Conservation (phyloP, 1,140 invertebrate species). For the Samia ricini region DNA sequence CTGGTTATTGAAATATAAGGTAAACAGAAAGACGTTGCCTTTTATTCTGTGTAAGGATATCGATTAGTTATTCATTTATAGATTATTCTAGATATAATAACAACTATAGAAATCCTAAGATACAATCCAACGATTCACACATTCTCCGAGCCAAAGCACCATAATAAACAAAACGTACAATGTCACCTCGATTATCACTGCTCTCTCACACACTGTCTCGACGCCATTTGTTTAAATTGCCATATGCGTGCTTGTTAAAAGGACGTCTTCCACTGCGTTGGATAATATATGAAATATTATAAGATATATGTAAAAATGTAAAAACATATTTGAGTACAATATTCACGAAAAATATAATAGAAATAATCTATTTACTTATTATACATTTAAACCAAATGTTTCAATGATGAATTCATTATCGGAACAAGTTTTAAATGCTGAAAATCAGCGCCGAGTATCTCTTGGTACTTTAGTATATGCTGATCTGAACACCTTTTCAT, state of each 20-base stretch:
- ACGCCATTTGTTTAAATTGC: constrained; percentile 73
- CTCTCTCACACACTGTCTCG: constrained; percentile 68
- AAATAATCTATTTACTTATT: no score
- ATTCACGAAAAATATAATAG: no score
- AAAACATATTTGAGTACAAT: no score
- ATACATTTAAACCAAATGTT: no score
- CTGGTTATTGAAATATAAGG: no score
- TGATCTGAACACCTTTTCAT: no score
- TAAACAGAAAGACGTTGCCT: no score
- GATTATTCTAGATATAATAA: constrained; percentile 1
- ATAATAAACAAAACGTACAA: constrained; percentile 43
- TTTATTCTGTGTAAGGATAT: neutral
- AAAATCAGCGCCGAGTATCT: no score
- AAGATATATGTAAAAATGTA: neutral
- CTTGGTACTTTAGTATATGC: no score
- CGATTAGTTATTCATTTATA: neutral
- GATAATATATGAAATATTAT: constrained; percentile 10
- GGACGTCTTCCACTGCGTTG: constrained; percentile 5
- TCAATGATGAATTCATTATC: no score
- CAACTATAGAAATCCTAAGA: neutral
- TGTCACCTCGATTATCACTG: constrained; percentile 53
- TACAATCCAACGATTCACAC: neutral
- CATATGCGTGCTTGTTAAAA: constrained; percentile 52
- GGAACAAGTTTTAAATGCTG: no score
- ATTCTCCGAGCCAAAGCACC: neutral